Percentiles rank a stretch among this genome's conserved stretches.
Evolutionary conservation across 2,797 vertebrate species (phyloP).

Genomic region (Philypnodon macrostomus): DNA sequence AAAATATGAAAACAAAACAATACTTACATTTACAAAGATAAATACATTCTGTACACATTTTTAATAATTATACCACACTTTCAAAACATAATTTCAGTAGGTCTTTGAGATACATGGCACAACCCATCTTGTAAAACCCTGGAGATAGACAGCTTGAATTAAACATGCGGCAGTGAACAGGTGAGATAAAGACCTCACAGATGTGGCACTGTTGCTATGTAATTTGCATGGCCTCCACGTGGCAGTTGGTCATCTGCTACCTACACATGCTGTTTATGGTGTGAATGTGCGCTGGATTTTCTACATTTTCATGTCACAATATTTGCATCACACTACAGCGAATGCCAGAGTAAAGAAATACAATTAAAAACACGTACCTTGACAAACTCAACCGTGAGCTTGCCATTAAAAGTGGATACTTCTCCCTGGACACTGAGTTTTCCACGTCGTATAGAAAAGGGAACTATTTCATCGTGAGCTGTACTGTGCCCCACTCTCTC

Average conservation of each 20-base stretch:
- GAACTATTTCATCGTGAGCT: constrained; percentile 92
- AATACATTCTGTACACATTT: too few species aligned
- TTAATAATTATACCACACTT: too few species aligned
- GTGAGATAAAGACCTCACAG: constrained; percentile 2
- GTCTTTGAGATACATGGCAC: too few species aligned
- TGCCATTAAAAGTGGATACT: constrained; percentile 96
- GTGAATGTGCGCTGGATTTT: constrained; percentile 2
- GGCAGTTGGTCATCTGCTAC: neutral
- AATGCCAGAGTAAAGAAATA: too few species aligned
- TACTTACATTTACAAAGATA: neutral
- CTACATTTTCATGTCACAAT: too few species aligned
- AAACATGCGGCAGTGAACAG: neutral
- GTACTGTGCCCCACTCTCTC: constrained; percentile 97
- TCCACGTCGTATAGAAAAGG: constrained; percentile 91
- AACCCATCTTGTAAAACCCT: too few species aligned
- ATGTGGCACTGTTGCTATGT: constrained; percentile 4
- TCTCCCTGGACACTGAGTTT: constrained; percentile 94
- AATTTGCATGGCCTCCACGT: constrained; percentile 18
- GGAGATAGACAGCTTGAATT: too few species aligned
- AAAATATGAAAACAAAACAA: constrained; percentile 46
- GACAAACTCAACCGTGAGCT: constrained; percentile 94
- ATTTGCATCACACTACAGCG: too few species aligned
- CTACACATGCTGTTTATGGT: constrained; percentile 8
- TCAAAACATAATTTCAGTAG: too few species aligned
- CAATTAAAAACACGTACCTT: constrained; percentile 79